Conservation (phyloP, 2,113 vertebrate genomes). For the Otolemur garnettii region DNA sequence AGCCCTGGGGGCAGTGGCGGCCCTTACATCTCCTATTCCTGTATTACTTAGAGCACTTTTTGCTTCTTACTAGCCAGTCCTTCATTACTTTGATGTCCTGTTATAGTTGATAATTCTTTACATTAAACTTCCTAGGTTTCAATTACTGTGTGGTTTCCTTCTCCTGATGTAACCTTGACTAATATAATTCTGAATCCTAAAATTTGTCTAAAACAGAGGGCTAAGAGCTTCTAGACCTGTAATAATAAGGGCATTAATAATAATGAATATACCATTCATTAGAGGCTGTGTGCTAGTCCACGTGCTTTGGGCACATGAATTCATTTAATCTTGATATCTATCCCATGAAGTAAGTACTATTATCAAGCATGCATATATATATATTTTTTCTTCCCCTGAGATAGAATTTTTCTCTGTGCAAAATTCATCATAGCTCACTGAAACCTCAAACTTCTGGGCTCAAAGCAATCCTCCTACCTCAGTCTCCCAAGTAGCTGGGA, state of each 20-base stretch:
- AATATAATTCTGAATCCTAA: neutral
- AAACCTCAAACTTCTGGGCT: too few relatives aligned
- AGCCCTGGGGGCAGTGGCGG: neutral
- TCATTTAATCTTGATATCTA: neutral
- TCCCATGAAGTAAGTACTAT: neutral
- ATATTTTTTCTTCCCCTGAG: too few relatives aligned
- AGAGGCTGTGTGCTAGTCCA: neutral
- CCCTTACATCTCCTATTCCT: neutral
- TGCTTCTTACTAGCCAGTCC: neutral
- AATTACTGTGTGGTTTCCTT: neutral
- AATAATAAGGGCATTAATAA: neutral
- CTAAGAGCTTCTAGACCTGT: neutral
- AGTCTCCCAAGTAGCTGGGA: too few relatives aligned
- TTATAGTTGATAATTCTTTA: neutral
- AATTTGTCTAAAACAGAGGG: neutral
- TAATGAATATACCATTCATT: neutral
- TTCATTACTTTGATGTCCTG: constrained; percentile 4
- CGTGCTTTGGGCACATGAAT: neutral
- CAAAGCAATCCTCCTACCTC: too few relatives aligned
- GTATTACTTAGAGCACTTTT: neutral
- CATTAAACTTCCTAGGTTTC: neutral
- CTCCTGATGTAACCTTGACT: neutral
- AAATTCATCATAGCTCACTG: too few relatives aligned
- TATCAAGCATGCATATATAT: too few relatives aligned
- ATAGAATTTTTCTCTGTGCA: too few relatives aligned